A percentile compares a stretch with the other conserved stretches of the same genome.
Conservation (phyloP, 2,113 vertebrate genomes). For the Eulacestoma nigropectus region DNA sequence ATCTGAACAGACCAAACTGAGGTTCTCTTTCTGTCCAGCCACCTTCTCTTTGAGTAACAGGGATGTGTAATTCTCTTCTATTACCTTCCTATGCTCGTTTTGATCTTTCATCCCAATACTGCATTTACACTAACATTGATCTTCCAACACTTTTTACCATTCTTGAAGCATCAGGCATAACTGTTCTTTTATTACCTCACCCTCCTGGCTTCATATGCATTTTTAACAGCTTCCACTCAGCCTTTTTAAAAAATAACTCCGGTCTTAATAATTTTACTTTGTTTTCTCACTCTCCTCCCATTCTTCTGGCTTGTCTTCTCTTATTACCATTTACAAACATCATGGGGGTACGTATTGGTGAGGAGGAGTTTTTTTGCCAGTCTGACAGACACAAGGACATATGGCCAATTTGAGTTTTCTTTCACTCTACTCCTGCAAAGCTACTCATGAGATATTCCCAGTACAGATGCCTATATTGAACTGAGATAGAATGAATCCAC, state of each 20-base stretch:
- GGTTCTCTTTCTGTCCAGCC: background rate
- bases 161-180: background rate
- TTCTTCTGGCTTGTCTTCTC: background rate
- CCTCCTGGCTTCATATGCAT: background rate
- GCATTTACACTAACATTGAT: background rate
- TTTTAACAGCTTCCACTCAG: background rate
- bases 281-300: background rate
- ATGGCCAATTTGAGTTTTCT: background rate
- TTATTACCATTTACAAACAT: background rate
- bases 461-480: background rate
- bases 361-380: background rate
- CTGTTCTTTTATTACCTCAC: background rate
- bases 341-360: accelerated
- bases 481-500: background rate
- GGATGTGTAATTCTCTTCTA: background rate
- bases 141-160: background rate
- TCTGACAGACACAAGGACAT: background rate
- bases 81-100: background rate
- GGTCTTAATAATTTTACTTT: background rate
- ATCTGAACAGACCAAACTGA: background rate
- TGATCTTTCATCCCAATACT: background rate
- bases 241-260: background rate
- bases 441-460: background rate
- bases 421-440: background rate
- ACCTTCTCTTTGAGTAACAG: background rate